Base-by-base conservation (phyloP, 2,888 invertebrate species). In the Stenoptilia bipunctidactyla region DNA sequence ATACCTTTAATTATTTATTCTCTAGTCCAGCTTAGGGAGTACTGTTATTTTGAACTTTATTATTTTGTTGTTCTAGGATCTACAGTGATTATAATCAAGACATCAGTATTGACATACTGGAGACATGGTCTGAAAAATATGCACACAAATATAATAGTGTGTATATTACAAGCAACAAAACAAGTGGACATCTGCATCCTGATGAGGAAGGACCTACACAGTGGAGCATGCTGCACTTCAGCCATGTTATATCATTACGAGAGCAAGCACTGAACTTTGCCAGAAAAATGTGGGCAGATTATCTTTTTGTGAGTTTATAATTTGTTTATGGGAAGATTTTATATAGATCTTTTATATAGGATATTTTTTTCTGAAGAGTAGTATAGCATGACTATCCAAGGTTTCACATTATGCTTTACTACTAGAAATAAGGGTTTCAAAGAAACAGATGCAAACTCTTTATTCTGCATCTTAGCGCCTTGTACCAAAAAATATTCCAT, bases 71-170 rank as follows among this genome's bases (percentile, higher is more conserved):
- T 49, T 48, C 14, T 40, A 96, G 96, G 93, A 89, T 97, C 47
- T 84, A 90, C 42, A 93, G 92, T 66, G 97, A 97, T 64, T 93
- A 92, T 55, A 97, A 95, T 71, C 76, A 88, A 46, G 97, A 97
- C 66, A 85, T 89, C 30, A 92, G 93, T 13, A 75, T 89, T 39
- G 86, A 88, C 43, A 86, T 97, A 40, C 61, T 97, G 27, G 77
- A 88, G 39, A 75, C 86, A 39, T 97, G 97, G 96, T 63, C 91
- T 1, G 58, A 84, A 1, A 75, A 79, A 12, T 86, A 89, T 38
- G 79, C 80, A 35, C 57, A 84, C 1, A 63, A 85, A n/a, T 97
- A 96, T 68, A 91, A 93, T 65, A 87, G 87, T 8, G 75, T 95
- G 1, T 85, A 90, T 53, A 68, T 88, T 1, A 66, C 82, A 10